Evolutionary conservation across 2,888 invertebrate genomes (phyloP).

Genomic region (Myopa tessellatipennis): DNA sequence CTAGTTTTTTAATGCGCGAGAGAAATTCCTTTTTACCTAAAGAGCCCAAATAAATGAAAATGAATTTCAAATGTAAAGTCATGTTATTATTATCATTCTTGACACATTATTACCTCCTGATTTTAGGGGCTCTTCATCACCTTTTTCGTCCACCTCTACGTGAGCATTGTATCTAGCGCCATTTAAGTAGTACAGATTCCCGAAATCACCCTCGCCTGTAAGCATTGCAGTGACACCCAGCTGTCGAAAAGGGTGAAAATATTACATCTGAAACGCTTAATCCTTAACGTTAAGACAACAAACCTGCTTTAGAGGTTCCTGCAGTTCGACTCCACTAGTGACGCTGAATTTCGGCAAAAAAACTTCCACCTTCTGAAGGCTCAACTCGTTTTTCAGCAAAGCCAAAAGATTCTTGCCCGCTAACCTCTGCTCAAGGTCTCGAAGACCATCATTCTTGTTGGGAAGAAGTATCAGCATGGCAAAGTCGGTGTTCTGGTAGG

Average conservation of each 20-base stretch:
- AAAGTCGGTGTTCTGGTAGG: conserved; percentile 76
- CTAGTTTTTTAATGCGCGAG: conserved; percentile 59
- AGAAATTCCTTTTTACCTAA: conserved; percentile 59
- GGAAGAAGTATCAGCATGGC: conserved; percentile 84
- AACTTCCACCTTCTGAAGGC: conserved; percentile 73
- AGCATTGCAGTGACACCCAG: conserved; percentile 62
- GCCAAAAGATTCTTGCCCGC: conserved; percentile 71
- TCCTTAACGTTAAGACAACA: no score
- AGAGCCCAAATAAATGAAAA: background rate
- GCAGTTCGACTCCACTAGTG: conserved; percentile 76
- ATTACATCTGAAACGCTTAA: no score
- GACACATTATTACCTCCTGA: conserved; percentile 54
- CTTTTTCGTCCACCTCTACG: conserved; percentile 58
- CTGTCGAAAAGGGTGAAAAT: conserved; percentile 43
- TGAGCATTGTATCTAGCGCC: conserved; percentile 60
- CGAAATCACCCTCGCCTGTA: conserved; percentile 60
- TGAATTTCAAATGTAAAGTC: background rate
- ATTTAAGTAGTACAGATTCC: conserved; percentile 62
- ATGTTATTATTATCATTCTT: no score
- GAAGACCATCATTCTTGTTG: conserved; percentile 75
- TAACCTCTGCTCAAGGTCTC: conserved; percentile 73
- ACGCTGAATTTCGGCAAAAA: conserved; percentile 85
- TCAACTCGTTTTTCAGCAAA: conserved; percentile 68
- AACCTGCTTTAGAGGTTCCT: conserved; percentile 74
- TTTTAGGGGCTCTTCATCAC: conserved; percentile 58